phyloP scores from a whole-genome alignment of 2,888 invertebrate species.

The Caradrina clavipalpis region DNA sequence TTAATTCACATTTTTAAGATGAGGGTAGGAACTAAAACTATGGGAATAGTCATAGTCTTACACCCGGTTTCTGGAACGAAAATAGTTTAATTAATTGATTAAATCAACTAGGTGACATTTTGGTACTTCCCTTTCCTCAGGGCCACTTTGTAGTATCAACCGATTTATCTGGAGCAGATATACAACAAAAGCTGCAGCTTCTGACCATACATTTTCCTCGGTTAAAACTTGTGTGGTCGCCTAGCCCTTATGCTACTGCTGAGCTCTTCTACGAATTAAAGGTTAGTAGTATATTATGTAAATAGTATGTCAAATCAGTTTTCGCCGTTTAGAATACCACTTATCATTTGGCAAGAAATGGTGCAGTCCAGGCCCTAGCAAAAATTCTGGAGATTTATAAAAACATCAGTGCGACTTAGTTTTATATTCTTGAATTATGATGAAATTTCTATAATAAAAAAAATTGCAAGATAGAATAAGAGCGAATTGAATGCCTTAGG shows the following conservation, averaged over 20 bases:
- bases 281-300: constrained; percentile 80
- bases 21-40: background rate
- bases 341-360: no score
- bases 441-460: no score
- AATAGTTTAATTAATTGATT: background rate
- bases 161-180: constrained; percentile 94
- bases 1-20: background rate
- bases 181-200: constrained; percentile 96
- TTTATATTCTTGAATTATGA: no score
- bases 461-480: no score
- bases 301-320: background rate
- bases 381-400: no score
- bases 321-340: background rate
- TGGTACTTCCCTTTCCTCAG: constrained; percentile 81
- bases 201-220: constrained; percentile 99
- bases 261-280: constrained; percentile 99
- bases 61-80: no score
- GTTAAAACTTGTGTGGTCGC: constrained; percentile 98
- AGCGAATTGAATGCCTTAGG: no score
- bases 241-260: constrained; percentile 98
- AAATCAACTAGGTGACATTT: background rate
- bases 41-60: background rate
- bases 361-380: no score
- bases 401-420: no score
- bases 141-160: constrained; percentile 95